Evolutionary conservation across 1,140 invertebrate genomes (phyloP).

Genomic region (Hormaphis cornu): DNA sequence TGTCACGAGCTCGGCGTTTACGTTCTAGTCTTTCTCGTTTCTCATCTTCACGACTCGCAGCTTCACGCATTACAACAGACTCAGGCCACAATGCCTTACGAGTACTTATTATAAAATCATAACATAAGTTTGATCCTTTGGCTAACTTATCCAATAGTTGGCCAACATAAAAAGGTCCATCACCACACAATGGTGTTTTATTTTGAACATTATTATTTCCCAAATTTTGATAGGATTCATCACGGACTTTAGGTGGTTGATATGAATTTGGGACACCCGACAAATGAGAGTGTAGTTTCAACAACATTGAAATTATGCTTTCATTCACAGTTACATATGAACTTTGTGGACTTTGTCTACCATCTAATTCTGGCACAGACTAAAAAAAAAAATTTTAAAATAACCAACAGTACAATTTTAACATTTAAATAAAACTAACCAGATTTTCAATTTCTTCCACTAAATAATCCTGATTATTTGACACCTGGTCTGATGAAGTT

Average conservation of each 20-base stretch:
- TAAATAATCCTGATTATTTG: background rate
- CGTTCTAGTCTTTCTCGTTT: background rate
- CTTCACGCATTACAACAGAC: background rate
- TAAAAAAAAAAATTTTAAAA: background rate
- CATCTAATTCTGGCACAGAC: background rate
- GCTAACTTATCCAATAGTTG: background rate
- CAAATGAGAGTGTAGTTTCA: slow-evolving; percentile 88
- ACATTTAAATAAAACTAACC: background rate
- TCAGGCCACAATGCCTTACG: background rate
- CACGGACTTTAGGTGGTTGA: slow-evolving; percentile 40
- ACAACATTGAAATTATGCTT: slow-evolving; percentile 79
- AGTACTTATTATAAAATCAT: background rate
- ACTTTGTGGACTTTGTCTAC: background rate
- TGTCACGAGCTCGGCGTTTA: background rate
- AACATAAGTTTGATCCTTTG: background rate
- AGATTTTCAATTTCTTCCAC: background rate
- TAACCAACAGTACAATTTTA: too few relatives aligned
- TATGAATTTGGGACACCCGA: slow-evolving; percentile 73
- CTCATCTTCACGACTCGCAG: background rate
- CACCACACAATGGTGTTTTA: background rate
- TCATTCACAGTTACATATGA: slow-evolving; percentile 58
- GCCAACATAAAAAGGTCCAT: background rate
- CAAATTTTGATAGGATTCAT: background rate
- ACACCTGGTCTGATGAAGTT: too few relatives aligned
- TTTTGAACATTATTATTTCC: background rate